Conservation (phyloP, 2,113 vertebrate species). For the Megaptera novaeangliae region DNA sequence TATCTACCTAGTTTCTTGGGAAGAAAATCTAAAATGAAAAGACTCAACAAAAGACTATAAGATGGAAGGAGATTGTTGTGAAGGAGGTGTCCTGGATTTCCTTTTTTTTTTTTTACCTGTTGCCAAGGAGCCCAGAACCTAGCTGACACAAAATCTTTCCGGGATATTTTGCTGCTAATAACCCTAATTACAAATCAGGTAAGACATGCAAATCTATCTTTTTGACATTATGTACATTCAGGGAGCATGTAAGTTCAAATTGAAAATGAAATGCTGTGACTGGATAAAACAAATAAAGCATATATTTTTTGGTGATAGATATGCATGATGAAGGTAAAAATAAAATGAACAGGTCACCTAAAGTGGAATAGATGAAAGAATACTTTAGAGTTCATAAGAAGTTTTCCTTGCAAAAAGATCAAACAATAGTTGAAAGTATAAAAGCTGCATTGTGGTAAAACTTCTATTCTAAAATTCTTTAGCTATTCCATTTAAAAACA, state of each 20-base stretch:
- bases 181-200: constrained; percentile 70
- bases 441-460: constrained; percentile 58
- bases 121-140: constrained; percentile 55
- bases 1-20: constrained; percentile 30
- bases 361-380: constrained; percentile 64
- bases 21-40: constrained; percentile 62
- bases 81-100: constrained; percentile 51
- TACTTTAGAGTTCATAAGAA: constrained; percentile 66
- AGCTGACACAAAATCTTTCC: constrained; percentile 60
- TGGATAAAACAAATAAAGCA: constrained; percentile 72
- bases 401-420: constrained; percentile 72
- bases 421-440: constrained; percentile 72
- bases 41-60: constrained; percentile 35
- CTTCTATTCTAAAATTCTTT: constrained; percentile 63
- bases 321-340: constrained; percentile 56
- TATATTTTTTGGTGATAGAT: constrained; percentile 8
- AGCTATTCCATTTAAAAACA: constrained; percentile 66
- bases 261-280: constrained; percentile 65
- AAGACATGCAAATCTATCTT: constrained; percentile 62
- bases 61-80: constrained; percentile 48
- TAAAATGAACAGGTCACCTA: constrained; percentile 53
- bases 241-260: constrained; percentile 67
- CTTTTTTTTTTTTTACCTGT: constrained; percentile 42
- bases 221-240: constrained; percentile 64
- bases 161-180: constrained; percentile 65